Evolutionary conservation across 2,888 invertebrate genomes (phyloP).

Genomic region (Acleris laterana): DNA sequence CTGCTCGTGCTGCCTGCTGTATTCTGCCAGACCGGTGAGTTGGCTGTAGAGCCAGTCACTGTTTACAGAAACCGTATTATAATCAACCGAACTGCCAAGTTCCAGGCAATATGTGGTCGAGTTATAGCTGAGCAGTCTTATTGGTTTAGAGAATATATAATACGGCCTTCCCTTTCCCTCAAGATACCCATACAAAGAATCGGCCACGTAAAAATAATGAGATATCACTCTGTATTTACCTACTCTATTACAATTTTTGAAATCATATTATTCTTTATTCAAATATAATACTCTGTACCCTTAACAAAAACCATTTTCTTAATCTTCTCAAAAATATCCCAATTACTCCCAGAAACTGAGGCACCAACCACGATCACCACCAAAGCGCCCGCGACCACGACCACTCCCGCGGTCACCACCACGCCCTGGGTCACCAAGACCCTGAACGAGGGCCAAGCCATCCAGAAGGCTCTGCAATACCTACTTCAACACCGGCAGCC

Average conservation of each 20-base stretch:
- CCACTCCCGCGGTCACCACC: constrained; percentile 59
- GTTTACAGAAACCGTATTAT: not conserved
- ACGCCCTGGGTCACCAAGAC: constrained; percentile 73
- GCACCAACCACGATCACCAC: constrained; percentile 61
- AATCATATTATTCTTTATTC: no score
- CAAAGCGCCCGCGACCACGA: constrained; percentile 56
- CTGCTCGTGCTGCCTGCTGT: constrained; percentile 50
- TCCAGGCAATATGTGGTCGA: no score
- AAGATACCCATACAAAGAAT: no score
- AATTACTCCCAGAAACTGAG: constrained; percentile 63
- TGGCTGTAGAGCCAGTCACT: not conserved
- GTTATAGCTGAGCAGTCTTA: no score
- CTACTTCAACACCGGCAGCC: constrained; percentile 88
- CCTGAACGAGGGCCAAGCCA: constrained; percentile 82
- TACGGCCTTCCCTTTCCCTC: no score
- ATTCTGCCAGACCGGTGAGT: constrained; percentile 68
- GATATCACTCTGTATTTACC: no score
- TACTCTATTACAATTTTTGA: no score
- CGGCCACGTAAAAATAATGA: no score
- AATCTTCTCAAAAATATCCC: not conserved
- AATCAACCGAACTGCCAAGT: not conserved
- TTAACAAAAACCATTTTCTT: no score
- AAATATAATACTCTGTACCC: no score
- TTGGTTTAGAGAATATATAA: no score
- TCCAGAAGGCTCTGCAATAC: constrained; percentile 89